A percentile compares a stretch with the other conserved stretches of the same genome.
Conservation (phyloP, 2,888 invertebrate genomes). For the Calephelis perditalis region DNA sequence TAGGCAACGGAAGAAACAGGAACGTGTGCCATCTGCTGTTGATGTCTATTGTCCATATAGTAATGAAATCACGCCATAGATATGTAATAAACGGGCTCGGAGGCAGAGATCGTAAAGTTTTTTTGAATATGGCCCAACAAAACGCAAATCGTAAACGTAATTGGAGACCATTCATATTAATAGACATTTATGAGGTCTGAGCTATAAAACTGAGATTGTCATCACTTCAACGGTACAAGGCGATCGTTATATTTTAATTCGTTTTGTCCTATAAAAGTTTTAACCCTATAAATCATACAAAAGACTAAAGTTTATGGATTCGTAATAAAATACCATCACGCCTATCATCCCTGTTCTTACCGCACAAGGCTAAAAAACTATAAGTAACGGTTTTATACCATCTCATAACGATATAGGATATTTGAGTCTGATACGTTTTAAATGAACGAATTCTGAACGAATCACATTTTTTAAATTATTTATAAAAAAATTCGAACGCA, state of each 20-base stretch:
- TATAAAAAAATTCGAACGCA: too few species aligned
- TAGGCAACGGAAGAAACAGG: conserved; percentile 12
- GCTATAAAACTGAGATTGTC: conserved; percentile 77
- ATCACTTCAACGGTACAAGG: conserved; percentile 10
- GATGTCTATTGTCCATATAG: conserved; percentile 47
- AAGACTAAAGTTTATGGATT: background rate
- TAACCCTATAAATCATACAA: background rate
- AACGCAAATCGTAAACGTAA: conserved; percentile 77
- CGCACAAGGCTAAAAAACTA: too few species aligned
- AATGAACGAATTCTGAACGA: too few species aligned
- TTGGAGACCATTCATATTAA: conserved; percentile 78
- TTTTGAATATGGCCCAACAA: conserved; percentile 69
- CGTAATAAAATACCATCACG: background rate
- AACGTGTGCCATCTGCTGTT: conserved; percentile 57
- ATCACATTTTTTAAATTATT: too few species aligned
- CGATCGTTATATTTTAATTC: conserved; percentile 15
- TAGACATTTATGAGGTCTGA: conserved; percentile 74
- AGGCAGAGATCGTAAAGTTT: conserved; percentile 71
- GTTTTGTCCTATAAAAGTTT: conserved; percentile 12
- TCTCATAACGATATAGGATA: too few species aligned
- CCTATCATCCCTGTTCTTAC: too few species aligned
- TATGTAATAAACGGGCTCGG: conserved; percentile 58
- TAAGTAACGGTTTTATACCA: too few species aligned
- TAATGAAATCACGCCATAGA: conserved; percentile 36
- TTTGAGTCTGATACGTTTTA: too few species aligned